Evolutionary conservation across 2,888 invertebrate genomes (phyloP), one percentile per base, ranked within the genome.

Genomic region (Acleris cristana): DNA sequence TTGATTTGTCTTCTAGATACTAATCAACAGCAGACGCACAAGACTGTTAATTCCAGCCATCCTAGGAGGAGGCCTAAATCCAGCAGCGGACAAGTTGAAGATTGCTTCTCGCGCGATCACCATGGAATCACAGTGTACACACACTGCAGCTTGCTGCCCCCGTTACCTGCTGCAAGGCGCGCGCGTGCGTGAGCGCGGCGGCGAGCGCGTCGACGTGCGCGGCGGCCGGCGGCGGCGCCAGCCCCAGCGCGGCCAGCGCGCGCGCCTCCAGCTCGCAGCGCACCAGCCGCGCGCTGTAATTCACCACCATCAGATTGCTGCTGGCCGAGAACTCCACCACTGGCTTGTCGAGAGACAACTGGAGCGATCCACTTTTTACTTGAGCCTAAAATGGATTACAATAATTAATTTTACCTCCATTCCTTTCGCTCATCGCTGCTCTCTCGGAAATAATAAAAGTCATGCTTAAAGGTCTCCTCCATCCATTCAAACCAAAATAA

Each of bases 201-300:
- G 96, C 94, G 0, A 97, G 97, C 64, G 95, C 94, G 16, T 95
- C 94, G 14, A 96, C 94, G 0, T 95, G 95, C 40, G 96, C 93
- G 51, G 95, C 94, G 61, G 98, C 95, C 70, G 96, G 95, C 12
- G 95, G 94, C 1, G 98, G 96, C 48, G 98, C 93, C 82, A 96
- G 96, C 1, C 97, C 98, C 70, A 98, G 93, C 51, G 97, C 96
- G 59, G 96, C 94, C 57, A 99, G 94, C 76, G 98, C 97, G 3
- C 98, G 94, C 10, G 98, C 98, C 89, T 99, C 99, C 70, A 96
- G 93, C 78, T 98, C 96, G 58, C 98, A 92, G 52, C 95, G 95
- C 14, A 97, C 96, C 60, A 99, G 87, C 57, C 97, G 94, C 0
- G 97, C 96, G 78, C 98, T 97, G 87, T 97, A 99, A 78, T 97